Evolutionary conservation across 2,113 vertebrate species (phyloP).

Genomic region (Clarias macrocephalus): DNA sequence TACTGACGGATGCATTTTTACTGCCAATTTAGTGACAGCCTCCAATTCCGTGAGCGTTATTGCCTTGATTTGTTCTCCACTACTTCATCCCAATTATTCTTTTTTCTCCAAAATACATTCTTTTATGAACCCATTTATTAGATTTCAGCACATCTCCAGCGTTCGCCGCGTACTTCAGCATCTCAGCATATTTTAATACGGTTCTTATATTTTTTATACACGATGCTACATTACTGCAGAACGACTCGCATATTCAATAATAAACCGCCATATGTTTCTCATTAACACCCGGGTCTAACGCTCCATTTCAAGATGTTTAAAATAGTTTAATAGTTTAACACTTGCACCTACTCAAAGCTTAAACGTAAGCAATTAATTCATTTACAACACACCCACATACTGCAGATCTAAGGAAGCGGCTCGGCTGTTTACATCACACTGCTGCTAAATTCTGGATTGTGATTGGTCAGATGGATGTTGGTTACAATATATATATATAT

Average conservation of each 20-base stretch:
- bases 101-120: background rate
- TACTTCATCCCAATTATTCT: background rate
- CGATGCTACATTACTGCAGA: background rate
- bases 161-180: background rate
- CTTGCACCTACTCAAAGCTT: background rate
- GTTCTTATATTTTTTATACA: background rate
- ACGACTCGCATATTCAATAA: background rate
- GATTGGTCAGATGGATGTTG: background rate
- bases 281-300: background rate
- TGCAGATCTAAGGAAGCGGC: background rate
- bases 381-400: background rate
- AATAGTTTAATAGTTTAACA: background rate
- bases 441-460: background rate
- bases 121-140: background rate
- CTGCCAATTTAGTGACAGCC: background rate
- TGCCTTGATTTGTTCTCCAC: background rate
- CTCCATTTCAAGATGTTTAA: background rate
- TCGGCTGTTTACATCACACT: background rate
- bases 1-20: constrained; percentile 1
- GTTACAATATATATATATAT: background rate
- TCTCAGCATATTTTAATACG: background rate
- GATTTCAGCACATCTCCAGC: background rate
- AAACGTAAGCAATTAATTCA: background rate
- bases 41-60: background rate
- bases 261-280: background rate